Conservation (phyloP, 2,888 invertebrate genomes). For the Biston stratarius region DNA sequence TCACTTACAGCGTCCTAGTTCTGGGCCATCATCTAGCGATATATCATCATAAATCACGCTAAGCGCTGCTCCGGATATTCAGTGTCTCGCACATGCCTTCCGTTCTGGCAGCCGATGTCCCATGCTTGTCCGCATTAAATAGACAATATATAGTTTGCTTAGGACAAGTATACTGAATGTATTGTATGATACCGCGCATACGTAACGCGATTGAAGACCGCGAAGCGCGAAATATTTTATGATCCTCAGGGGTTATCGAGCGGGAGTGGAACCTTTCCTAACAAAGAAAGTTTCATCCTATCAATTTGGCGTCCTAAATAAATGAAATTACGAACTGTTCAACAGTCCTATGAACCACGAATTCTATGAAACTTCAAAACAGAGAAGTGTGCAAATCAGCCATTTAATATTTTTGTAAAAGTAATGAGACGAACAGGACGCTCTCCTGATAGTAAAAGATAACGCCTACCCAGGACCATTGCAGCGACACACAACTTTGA, state of each 20-base stretch:
- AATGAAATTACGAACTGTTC: conserved; percentile 36
- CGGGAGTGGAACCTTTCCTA: conserved; percentile 33
- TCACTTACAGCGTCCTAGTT: conserved; percentile 55
- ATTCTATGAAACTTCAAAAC: too few relatives aligned
- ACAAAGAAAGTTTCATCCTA: conserved; percentile 44
- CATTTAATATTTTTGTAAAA: too few relatives aligned
- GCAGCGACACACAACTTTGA: too few relatives aligned
- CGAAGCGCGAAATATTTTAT: conserved; percentile 44
- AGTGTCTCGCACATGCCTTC: conserved; percentile 58
- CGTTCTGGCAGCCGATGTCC: conserved; percentile 56
- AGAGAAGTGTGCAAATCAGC: too few relatives aligned
- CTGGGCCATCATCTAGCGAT: conserved; percentile 63
- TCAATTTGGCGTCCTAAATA: conserved; percentile 41
- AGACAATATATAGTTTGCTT: conserved; percentile 59
- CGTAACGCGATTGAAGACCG: conserved; percentile 47
- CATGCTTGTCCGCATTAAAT: conserved; percentile 55
- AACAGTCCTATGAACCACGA: conserved; percentile 5
- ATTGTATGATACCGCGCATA: conserved; percentile 46
- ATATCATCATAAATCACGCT: conserved; percentile 77
- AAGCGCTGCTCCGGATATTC: conserved; percentile 62
- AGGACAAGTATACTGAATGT: conserved; percentile 50
- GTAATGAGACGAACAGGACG: too few relatives aligned
- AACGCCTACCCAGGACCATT: too few relatives aligned
- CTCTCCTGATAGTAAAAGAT: too few relatives aligned
- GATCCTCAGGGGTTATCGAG: conserved; percentile 39